These are phyloP conservation scores for Incurvaria masculella DNA, from an alignment of 2,888 invertebrate species.

Conservation along the genomic window DNA sequence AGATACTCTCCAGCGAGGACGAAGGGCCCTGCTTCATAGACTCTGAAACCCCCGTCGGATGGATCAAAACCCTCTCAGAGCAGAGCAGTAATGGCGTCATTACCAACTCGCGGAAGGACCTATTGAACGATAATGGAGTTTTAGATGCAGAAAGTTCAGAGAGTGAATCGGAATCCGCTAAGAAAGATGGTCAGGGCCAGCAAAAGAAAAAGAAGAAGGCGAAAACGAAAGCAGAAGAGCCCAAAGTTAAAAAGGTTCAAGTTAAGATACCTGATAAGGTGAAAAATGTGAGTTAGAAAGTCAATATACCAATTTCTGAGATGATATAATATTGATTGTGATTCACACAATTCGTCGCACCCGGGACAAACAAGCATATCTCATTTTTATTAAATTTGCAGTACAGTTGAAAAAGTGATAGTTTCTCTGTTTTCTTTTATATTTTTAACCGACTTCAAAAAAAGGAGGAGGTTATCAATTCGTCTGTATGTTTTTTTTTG, in stretches of 20 bases:
- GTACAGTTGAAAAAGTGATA: no score
- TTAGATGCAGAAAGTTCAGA: slow-evolving; percentile 38
- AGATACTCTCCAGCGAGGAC: slow-evolving; percentile 45
- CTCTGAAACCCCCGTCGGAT: slow-evolving; percentile 39
- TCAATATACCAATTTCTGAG: no score
- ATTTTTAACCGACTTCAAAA: no score
- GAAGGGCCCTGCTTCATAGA: slow-evolving; percentile 49
- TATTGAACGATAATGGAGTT: slow-evolving; percentile 39
- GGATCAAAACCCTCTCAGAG: slow-evolving; percentile 45
- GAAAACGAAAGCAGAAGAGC: slow-evolving; percentile 17
- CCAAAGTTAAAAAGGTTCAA: slow-evolving; percentile 19
- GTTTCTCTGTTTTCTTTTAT: no score
- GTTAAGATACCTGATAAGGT: slow-evolving; percentile 31
- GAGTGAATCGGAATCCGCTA: slow-evolving; percentile 23
- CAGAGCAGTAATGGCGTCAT: slow-evolving; percentile 38
- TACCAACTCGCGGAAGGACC: slow-evolving; percentile 43
- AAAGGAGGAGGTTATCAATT: no score
- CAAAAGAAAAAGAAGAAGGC: slow-evolving; percentile 26
- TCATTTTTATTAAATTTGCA: no score
- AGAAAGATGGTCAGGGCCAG: slow-evolving; percentile 18
- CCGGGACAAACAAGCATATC: no score
- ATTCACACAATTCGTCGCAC: no score
- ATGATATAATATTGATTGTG: no score
- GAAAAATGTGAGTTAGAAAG: slow-evolving; percentile 38
- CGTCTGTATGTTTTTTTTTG: no score